Percentiles rank a stretch among this genome's conserved stretches.
These are phyloP conservation scores for Paracanthobrama guichenoti DNA, from an alignment of 2,113 vertebrate genomes.

Conservation along the genomic window DNA sequence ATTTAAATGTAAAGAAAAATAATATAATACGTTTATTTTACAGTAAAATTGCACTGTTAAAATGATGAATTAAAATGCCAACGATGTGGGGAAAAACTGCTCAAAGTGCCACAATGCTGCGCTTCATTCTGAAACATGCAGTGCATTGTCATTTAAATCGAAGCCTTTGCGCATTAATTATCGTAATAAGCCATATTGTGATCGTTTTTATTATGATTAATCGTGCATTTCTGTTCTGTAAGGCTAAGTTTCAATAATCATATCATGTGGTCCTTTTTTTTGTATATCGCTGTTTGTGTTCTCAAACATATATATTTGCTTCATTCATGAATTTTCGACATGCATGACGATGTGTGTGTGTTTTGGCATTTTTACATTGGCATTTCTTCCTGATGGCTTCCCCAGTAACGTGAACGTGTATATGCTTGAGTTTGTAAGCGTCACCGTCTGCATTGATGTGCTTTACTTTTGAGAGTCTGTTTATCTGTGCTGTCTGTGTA, in stretches of 20 bases:
- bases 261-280: not conserved
- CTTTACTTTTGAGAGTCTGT: not conserved
- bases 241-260: no score
- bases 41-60: not conserved
- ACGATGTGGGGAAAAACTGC: not conserved
- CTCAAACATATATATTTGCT: no score
- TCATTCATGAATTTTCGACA: no score
- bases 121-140: not conserved
- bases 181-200: not conserved
- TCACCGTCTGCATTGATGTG: not conserved
- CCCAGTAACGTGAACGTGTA: not conserved
- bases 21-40: not conserved
- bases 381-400: not conserved
- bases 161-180: not conserved
- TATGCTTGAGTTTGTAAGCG: not conserved
- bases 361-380: not conserved
- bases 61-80: not conserved
- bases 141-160: not conserved
- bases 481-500: conserved; percentile 11
- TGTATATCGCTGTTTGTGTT: no score
- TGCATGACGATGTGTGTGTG: not conserved
- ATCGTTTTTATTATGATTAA: not conserved
- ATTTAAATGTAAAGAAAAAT: not conserved
- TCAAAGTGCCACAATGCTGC: not conserved
- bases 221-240: not conserved